phyloP scores from a whole-genome alignment of 2,797 vertebrate species.

The Phataginus tricuspis region DNA sequence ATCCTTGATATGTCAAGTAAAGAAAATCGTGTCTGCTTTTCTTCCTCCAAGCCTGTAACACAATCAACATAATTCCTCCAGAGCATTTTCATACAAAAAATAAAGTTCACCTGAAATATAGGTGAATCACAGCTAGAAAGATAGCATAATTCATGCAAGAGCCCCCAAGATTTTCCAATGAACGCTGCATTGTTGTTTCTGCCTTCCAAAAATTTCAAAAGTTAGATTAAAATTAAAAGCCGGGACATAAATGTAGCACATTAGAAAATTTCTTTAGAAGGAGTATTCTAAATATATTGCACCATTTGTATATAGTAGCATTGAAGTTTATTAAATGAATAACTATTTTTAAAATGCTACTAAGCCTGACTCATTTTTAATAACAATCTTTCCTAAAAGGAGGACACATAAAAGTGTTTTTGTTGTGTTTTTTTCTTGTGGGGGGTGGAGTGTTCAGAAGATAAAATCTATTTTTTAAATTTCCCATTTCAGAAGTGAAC shows the following conservation, averaged over 20 bases:
- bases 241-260: constrained; percentile 25
- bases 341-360: background rate
- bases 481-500: background rate
- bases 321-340: constrained; percentile 44
- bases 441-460: background rate
- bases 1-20: background rate
- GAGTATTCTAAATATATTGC: constrained; percentile 25
- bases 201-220: constrained; percentile 60
- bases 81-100: constrained; percentile 51
- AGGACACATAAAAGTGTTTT: background rate
- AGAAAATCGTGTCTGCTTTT: constrained; percentile 7
- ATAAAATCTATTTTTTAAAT: background rate
- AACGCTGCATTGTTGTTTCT: background rate
- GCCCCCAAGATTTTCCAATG: constrained; percentile 17
- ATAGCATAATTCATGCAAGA: constrained; percentile 49
- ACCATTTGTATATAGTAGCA: background rate
- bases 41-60: background rate
- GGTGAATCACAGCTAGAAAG: constrained; percentile 41
- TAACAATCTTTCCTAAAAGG: background rate
- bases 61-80: constrained; percentile 18
- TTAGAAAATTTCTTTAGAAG: constrained; percentile 44
- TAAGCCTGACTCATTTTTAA: constrained; percentile 32
- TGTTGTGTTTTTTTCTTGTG: background rate
- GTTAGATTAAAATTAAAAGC: constrained; percentile 63
- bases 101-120: background rate